Conservation (phyloP, 2,888 invertebrate genomes). For the Drosophila heteroneura region DNA sequence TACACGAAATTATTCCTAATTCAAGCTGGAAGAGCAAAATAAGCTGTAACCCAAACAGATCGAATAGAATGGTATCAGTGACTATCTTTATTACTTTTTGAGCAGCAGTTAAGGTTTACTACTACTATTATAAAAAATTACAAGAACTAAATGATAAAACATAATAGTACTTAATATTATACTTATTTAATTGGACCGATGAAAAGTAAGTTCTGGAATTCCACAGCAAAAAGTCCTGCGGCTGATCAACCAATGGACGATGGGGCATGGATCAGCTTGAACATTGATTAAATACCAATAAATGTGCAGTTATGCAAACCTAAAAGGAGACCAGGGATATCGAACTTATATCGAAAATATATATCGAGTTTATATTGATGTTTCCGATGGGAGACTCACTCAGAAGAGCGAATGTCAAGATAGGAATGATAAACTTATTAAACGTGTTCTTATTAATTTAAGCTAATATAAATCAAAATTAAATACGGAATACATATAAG, state of each 20-base stretch:
- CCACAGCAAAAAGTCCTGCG: neutral
- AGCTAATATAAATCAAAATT: neutral
- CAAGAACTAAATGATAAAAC: neutral
- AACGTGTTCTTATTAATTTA: neutral
- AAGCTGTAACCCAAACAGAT: neutral
- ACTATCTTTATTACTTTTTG: neutral
- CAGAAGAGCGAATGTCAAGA: neutral
- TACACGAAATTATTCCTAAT: no score
- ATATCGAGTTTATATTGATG: neutral
- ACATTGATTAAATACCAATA: constrained; percentile 77
- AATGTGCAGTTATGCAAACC: constrained; percentile 20
- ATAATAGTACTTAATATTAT: neutral
- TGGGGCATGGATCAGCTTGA: constrained; percentile 57
- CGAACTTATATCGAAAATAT: neutral
- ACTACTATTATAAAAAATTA: neutral
- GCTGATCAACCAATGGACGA: constrained; percentile 45
- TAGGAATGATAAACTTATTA: neutral
- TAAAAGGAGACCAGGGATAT: neutral
- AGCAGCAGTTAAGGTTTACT: neutral
- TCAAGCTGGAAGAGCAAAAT: no score
- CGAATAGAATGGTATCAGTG: neutral
- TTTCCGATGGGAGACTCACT: neutral
- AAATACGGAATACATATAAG: neutral
- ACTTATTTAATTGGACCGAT: neutral
- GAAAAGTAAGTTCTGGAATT: neutral